These are phyloP conservation scores for Caenorhabditis wallacei DNA, from an alignment of 2,888 invertebrate genomes.

Conservation along the genomic window DNA sequence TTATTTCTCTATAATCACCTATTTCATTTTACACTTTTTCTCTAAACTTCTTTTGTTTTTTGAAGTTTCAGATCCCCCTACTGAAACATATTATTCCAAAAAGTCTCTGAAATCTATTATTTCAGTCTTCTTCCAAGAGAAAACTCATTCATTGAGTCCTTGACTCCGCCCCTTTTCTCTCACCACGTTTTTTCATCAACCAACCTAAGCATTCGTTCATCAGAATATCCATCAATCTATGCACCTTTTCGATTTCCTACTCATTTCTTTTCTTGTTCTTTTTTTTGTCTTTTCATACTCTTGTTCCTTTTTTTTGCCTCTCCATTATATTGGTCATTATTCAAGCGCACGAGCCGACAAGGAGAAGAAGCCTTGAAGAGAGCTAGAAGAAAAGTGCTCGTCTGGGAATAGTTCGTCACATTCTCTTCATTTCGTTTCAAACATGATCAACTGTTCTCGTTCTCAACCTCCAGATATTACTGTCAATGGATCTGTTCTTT, in stretches of 20 bases:
- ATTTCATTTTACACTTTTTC: background rate
- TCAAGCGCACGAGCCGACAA: conserved; percentile 45
- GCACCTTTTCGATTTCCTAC: conserved; percentile 38
- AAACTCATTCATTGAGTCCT: background rate
- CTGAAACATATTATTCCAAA: too few relatives aligned
- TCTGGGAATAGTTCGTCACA: conserved; percentile 40
- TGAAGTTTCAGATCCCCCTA: too few relatives aligned
- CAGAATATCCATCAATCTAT: conserved; percentile 34
- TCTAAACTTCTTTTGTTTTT: background rate
- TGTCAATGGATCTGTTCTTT: conserved; percentile 49
- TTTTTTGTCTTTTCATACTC: conserved; percentile 9
- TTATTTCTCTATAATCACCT: background rate
- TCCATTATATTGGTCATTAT: conserved; percentile 51
- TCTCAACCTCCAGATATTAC: conserved; percentile 54
- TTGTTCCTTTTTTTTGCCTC: conserved; percentile 20
- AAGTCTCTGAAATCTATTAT: too few relatives aligned
- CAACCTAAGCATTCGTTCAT: conserved; percentile 11
- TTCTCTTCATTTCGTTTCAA: too few relatives aligned
- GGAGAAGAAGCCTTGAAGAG: conserved; percentile 30
- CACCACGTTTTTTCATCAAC: background rate
- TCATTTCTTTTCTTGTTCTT: background rate
- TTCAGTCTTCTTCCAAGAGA: too few relatives aligned
- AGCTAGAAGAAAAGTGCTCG: conserved; percentile 34
- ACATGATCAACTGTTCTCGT: conserved; percentile 56
- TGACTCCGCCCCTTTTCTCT: conserved; percentile 15